Evolutionary conservation across 2,888 invertebrate species (phyloP).

Genomic region (Phyllotreta striolata): DNA sequence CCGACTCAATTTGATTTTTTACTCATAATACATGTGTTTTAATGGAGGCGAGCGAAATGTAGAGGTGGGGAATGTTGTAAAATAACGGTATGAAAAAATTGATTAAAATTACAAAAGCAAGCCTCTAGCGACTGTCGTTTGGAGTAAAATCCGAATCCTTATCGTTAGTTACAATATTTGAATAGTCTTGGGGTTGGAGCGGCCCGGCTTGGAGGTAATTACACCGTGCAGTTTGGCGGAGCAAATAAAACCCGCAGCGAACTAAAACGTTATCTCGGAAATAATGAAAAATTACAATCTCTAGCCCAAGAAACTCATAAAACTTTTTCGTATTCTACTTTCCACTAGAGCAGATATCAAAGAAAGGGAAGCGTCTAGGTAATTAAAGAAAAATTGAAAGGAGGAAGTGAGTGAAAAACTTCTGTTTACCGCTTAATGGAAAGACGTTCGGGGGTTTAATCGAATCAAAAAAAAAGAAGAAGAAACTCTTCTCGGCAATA

Average conservation of each 20-base stretch:
- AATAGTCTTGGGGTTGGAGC: constrained; percentile 23
- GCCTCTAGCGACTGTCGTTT: constrained; percentile 14
- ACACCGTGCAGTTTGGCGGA: constrained; percentile 20
- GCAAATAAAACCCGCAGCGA: constrained; percentile 25
- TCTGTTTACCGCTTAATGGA: constrained; percentile 12
- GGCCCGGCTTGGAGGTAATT: too few species aligned
- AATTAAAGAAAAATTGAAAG: constrained; percentile 31
- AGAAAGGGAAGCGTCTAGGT: constrained; percentile 29
- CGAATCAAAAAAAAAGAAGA: neutral
- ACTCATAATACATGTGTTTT: too few species aligned
- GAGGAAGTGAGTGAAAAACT: constrained; percentile 10
- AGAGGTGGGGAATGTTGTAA: too few species aligned
- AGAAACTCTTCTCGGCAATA: neutral
- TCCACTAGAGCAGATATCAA: constrained; percentile 27
- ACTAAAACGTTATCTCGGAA: constrained; percentile 27
- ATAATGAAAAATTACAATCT: constrained; percentile 33
- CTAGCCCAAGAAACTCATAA: constrained; percentile 25
- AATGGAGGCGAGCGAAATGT: too few species aligned
- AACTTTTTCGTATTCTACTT: constrained; percentile 31
- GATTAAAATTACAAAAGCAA: too few species aligned
- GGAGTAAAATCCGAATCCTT: constrained; percentile 23
- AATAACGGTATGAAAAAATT: too few species aligned
- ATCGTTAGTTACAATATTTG: constrained; percentile 27
- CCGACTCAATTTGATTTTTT: constrained; percentile 24
- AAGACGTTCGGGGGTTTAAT: constrained; percentile 3